Percentiles rank a stretch among this genome's conserved stretches.
Conservation (phyloP, 1,140 invertebrate species). For the Drosophila arawakana region DNA sequence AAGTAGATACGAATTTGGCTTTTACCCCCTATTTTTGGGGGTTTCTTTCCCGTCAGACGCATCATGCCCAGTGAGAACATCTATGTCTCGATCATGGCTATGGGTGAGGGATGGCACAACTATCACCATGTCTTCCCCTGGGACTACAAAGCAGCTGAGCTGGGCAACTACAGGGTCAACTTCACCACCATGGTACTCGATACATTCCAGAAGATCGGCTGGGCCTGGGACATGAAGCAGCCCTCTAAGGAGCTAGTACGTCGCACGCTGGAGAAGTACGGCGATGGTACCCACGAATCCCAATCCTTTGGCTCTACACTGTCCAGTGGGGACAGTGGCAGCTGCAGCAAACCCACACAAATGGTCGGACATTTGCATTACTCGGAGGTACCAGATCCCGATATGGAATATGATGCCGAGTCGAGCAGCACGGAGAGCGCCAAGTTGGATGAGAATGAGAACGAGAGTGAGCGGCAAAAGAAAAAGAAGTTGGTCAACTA, state of each 20-base stretch:
- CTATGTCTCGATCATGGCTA: constrained; percentile 86
- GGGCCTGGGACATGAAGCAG: constrained; percentile 91
- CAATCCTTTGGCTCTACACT: constrained; percentile 8
- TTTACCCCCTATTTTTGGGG: neutral
- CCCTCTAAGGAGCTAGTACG: constrained; percentile 87
- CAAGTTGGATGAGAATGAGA: constrained; percentile 80
- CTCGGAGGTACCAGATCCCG: constrained; percentile 74
- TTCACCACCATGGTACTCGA: constrained; percentile 88
- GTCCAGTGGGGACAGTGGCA: neutral
- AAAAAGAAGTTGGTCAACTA: constrained; percentile 67
- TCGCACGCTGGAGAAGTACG: constrained; percentile 85
- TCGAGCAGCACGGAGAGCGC: constrained; percentile 82
- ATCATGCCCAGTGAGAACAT: constrained; percentile 88
- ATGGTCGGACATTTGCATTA: constrained; percentile 70
- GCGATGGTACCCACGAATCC: constrained; percentile 87
- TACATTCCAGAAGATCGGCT: constrained; percentile 90
- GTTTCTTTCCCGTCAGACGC: constrained; percentile 84
- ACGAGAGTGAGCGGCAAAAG: constrained; percentile 72
- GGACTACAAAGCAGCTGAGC: constrained; percentile 89
- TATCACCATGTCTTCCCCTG: constrained; percentile 97
- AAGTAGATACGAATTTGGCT: neutral
- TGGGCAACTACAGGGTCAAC: constrained; percentile 85
- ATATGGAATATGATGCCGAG: constrained; percentile 74
- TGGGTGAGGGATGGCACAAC: constrained; percentile 94
- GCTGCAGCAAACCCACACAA: constrained; percentile 25